These are phyloP conservation scores for Amphipyra berbera DNA, from an alignment of 2,888 invertebrate genomes.

Conservation along the genomic window DNA sequence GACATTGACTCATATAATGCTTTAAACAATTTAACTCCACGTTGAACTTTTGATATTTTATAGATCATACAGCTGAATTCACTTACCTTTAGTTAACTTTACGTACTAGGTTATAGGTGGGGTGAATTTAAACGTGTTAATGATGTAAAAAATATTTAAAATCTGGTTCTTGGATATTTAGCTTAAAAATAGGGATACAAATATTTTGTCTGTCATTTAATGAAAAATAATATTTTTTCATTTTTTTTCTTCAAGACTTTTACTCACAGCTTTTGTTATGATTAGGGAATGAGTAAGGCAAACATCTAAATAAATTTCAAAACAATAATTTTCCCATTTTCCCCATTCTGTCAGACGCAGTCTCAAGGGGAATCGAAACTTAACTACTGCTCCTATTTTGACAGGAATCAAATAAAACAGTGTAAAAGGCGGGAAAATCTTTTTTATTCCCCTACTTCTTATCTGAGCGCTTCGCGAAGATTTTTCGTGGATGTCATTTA, in stretches of 20 bases:
- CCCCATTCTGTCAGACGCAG: slow-evolving; percentile 22
- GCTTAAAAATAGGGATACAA: no score
- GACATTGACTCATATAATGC: slow-evolving; percentile 76
- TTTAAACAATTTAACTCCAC: slow-evolving; percentile 66
- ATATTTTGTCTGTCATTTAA: not conserved
- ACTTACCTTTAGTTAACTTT: slow-evolving; percentile 39
- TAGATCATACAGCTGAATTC: slow-evolving; percentile 48
- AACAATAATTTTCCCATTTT: slow-evolving; percentile 36
- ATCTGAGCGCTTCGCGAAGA: slow-evolving; percentile 79
- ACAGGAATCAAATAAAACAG: slow-evolving; percentile 67
- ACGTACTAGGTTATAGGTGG: slow-evolving; percentile 4
- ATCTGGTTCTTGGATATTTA: not conserved
- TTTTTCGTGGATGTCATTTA: slow-evolving; percentile 88
- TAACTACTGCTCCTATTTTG: slow-evolving; percentile 56
- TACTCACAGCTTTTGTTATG: not conserved
- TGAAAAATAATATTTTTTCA: not conserved
- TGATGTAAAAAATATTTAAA: slow-evolving; percentile 8
- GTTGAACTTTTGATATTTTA: slow-evolving; percentile 56
- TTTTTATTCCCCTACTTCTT: slow-evolving; percentile 81
- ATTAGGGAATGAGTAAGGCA: slow-evolving; percentile 2
- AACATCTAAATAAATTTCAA: slow-evolving; percentile 37
- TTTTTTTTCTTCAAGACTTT: not conserved
- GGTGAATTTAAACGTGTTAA: slow-evolving; percentile 21
- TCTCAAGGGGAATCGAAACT: slow-evolving; percentile 23
- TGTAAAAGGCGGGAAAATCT: slow-evolving; percentile 73